These are phyloP conservation scores for Laothoe populi DNA, from an alignment of 2,888 invertebrate species.

Conservation along the genomic window DNA sequence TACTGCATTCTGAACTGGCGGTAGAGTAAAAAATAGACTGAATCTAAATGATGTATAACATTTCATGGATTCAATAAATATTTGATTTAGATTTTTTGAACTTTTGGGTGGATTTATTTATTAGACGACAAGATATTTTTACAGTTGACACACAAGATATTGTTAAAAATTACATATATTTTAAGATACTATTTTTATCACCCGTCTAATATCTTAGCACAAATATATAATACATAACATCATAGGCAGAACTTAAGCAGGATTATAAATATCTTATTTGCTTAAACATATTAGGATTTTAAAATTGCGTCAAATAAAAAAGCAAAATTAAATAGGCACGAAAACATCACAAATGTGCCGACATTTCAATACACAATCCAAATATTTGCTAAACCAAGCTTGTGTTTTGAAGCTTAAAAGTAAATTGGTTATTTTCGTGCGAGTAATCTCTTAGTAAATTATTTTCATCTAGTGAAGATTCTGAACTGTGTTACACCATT, in stretches of 20 bases:
- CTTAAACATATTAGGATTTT: constrained; percentile 2
- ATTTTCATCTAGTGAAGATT: constrained; percentile 34
- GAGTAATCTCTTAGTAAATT: constrained; percentile 38
- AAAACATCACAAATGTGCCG: constrained; percentile 21
- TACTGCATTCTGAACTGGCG: too few species aligned
- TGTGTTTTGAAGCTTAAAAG: constrained; percentile 41
- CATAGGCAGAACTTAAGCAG: background rate
- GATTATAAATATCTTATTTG: background rate
- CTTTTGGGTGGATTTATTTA: too few species aligned
- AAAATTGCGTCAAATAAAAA: background rate
- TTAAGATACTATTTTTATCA: too few species aligned
- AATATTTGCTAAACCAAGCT: constrained; percentile 42
- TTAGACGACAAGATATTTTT: too few species aligned
- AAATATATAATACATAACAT: too few species aligned
- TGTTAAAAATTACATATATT: too few species aligned
- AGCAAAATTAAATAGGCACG: constrained; percentile 10
- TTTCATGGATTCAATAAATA: too few species aligned
- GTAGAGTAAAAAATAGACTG: too few species aligned
- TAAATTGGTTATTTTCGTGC: constrained; percentile 44
- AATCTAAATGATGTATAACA: too few species aligned
- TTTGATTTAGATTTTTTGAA: too few species aligned
- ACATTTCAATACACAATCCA: constrained; percentile 37
- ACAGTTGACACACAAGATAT: too few species aligned
- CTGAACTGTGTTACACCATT: constrained; percentile 19
- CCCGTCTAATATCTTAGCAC: too few species aligned